A percentile compares a stretch with the other conserved stretches of the same genome.
These are phyloP conservation scores for Chrysopa pallens DNA, from an alignment of 1,140 invertebrate species.

Conservation along the genomic window DNA sequence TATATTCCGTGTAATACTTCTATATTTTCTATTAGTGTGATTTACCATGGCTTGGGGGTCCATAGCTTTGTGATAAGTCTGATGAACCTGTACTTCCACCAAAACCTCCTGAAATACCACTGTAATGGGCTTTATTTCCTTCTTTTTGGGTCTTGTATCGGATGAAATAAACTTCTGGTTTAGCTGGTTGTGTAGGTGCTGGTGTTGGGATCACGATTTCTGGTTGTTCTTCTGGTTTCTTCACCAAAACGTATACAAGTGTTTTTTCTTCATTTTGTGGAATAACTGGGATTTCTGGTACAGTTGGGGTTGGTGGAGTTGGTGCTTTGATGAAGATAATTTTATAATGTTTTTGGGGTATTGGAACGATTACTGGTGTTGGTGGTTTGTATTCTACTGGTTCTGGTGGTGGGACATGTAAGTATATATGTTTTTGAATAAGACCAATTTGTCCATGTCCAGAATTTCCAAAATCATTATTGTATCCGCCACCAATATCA, in stretches of 20 bases:
- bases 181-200: conserved; percentile 54
- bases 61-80: conserved; percentile 6
- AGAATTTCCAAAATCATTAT: conserved; percentile 10
- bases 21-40: neutral
- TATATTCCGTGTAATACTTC: neutral
- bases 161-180: conserved; percentile 78
- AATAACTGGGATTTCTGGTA: conserved; percentile 42
- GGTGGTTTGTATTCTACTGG: conserved; percentile 42
- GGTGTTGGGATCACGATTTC: conserved; percentile 61
- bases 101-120: neutral
- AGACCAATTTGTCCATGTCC: conserved; percentile 6
- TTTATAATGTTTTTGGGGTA: conserved; percentile 64
- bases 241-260: conserved; percentile 68
- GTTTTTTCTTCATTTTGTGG: conserved; percentile 66
- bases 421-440: conserved; percentile 48
- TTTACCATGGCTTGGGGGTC: conserved; percentile 2
- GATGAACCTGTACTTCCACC: conserved; percentile 1
- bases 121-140: conserved; percentile 14
- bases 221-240: conserved; percentile 58
- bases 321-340: conserved; percentile 78
- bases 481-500: conserved; percentile 9
- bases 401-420: conserved; percentile 58
- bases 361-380: conserved; percentile 32
- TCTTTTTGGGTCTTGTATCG: conserved; percentile 67
- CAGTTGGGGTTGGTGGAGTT: conserved; percentile 46